Evolutionary conservation across 2,888 invertebrate species (phyloP), one percentile per base, ranked within the genome.

Genomic region (Erannis defoliaria): DNA sequence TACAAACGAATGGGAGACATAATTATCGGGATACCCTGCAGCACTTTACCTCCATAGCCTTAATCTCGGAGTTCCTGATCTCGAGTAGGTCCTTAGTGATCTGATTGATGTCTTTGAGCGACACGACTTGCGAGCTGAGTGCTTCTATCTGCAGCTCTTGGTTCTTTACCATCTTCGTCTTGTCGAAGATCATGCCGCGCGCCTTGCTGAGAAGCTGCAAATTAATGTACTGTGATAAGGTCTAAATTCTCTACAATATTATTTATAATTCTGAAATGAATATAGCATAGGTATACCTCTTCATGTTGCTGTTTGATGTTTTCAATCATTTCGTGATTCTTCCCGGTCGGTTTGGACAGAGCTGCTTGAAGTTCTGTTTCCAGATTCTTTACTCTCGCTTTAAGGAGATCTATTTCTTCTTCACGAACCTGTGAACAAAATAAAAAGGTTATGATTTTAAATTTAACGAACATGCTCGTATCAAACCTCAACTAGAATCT

Each of bases 41-140:
- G 2, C 1, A 8, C 0, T 14, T 26, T 67, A 94, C 94, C 88
- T 96, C 95, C 80, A 97, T 94, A 82, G 97, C 96, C 59, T 96
- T 95, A 16, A 96, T 95, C 89, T 97, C 97, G 56, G 95, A 93
- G 76, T 96, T 97, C 67, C 97, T 94, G 46, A 97, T 96, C 75
- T 96, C 95, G 19, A 97, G 84, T 76, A 97, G 89, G 72, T 97
- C 96, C 81, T 97, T 97, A 1, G 97, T 97, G 62, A 97, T 96
- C 9, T 93, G 86, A n/a, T 97, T 95, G 43, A 97, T 97, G 77
- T 97, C 97, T 80, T 97, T 97, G 31, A 97, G 89, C 0, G 97
- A 96, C 40, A 94, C 93, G 6, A 97, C 96, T 84, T 97, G 96
- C 6, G 94, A 94, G 26, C 90, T 94, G 48, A 96, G 84, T 0